These are phyloP conservation scores for Xylota segnis DNA, from an alignment of 2,888 invertebrate species.

Conservation along the genomic window DNA sequence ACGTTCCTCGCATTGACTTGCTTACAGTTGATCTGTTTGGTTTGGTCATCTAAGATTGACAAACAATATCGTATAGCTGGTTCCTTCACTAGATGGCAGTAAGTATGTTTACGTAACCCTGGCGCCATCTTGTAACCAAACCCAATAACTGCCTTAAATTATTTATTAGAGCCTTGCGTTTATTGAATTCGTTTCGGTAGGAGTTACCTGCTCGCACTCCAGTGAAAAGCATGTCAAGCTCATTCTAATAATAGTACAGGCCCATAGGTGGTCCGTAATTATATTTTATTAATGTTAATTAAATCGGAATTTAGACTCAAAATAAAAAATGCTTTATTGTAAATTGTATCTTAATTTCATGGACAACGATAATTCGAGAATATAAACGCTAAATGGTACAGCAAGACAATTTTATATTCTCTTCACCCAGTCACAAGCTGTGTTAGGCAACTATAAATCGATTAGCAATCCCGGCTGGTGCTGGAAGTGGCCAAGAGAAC, in stretches of 20 bases:
- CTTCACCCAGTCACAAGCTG: background rate
- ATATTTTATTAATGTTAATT: slow-evolving; percentile 1
- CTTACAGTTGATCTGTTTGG: no score
- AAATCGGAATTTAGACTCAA: background rate
- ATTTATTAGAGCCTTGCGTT: no score
- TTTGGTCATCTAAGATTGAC: no score
- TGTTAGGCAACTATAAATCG: slow-evolving; percentile 8
- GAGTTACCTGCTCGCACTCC: no score
- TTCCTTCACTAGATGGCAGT: no score
- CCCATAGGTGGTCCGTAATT: background rate
- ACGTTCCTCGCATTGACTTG: no score
- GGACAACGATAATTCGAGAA: background rate
- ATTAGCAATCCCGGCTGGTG: background rate
- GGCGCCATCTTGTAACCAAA: no score
- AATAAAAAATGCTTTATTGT: background rate
- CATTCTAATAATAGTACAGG: background rate
- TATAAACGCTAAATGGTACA: background rate
- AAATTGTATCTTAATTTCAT: background rate
- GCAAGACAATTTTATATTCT: background rate
- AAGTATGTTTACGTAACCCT: no score
- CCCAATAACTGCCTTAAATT: no score
- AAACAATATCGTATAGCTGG: no score
- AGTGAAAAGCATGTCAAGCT: background rate
- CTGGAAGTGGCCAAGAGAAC: background rate
- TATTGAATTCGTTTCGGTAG: no score